These are phyloP conservation scores for Guaruba guarouba DNA, from an alignment of 2,113 vertebrate genomes.

Conservation along the genomic window DNA sequence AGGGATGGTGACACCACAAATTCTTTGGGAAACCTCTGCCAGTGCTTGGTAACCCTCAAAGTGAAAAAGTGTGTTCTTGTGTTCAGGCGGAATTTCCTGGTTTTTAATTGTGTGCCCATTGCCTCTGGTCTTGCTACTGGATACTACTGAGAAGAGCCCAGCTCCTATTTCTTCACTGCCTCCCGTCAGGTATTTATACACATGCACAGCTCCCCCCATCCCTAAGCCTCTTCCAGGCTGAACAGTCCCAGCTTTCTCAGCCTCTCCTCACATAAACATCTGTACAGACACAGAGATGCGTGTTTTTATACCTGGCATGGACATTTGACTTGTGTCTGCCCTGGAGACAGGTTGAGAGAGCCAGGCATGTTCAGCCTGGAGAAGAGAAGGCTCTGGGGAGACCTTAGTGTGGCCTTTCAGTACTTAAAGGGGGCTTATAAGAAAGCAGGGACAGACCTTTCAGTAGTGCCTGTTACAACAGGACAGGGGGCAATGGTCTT, in stretches of 20 bases:
- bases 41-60: not conserved
- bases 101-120: not conserved
- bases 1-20: not conserved
- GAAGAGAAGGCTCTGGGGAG: not conserved
- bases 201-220: too few relatives aligned
- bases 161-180: not conserved
- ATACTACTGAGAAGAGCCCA: not conserved
- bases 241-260: not conserved
- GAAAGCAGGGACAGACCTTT: not conserved
- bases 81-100: not conserved
- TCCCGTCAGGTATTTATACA: not conserved
- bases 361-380: not conserved
- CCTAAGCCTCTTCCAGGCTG: not conserved
- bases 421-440: not conserved
- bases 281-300: not conserved
- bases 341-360: not conserved
- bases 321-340: not conserved
- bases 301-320: not conserved
- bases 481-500: not conserved
- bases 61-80: not conserved
- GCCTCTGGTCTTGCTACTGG: not conserved
- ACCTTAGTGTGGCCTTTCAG: not conserved
- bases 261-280: not conserved
- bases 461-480: not conserved
- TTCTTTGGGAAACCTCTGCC: not conserved